Conservation (phyloP, 1,140 invertebrate genomes). For the Idris sp. region DNA sequence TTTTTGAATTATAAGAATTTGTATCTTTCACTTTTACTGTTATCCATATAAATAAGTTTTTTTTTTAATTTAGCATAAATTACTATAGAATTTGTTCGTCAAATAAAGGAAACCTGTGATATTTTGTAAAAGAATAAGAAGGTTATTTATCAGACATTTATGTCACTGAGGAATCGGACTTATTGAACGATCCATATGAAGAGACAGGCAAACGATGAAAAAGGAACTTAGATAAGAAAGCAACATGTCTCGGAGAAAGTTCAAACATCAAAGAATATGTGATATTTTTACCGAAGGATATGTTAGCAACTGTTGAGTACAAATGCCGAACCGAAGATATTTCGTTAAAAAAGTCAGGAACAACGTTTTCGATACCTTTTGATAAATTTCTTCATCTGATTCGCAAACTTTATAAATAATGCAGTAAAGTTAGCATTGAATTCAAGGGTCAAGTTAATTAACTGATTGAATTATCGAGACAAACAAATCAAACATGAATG, state of each 20-base stretch:
- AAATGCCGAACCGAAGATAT: conserved; percentile 16
- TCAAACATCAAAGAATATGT: conserved; percentile 48
- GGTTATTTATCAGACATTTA: conserved; percentile 3
- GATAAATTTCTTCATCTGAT: conserved; percentile 11
- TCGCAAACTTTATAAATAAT: neutral
- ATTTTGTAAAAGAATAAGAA: neutral
- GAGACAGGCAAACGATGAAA: conserved; percentile 38
- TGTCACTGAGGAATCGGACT: neutral
- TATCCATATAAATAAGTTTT: no score
- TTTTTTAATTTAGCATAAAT: no score
- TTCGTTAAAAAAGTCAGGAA: conserved; percentile 1
- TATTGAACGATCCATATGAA: conserved; percentile 8
- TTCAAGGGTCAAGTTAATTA: conserved; percentile 12
- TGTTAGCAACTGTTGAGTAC: conserved; percentile 28
- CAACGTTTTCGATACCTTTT: neutral
- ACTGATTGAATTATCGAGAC: conserved; percentile 39
- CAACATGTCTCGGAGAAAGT: conserved; percentile 25
- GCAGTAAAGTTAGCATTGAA: conserved; percentile 6
- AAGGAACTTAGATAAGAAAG: conserved; percentile 50
- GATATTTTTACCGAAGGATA: no score
- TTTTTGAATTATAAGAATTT: no score
- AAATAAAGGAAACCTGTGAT: neutral
- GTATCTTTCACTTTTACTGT: no score
- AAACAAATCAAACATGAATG: no score
- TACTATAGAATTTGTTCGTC: no score